Conservation (phyloP, 1,140 invertebrate genomes). For the Penaeus japonicus region DNA sequence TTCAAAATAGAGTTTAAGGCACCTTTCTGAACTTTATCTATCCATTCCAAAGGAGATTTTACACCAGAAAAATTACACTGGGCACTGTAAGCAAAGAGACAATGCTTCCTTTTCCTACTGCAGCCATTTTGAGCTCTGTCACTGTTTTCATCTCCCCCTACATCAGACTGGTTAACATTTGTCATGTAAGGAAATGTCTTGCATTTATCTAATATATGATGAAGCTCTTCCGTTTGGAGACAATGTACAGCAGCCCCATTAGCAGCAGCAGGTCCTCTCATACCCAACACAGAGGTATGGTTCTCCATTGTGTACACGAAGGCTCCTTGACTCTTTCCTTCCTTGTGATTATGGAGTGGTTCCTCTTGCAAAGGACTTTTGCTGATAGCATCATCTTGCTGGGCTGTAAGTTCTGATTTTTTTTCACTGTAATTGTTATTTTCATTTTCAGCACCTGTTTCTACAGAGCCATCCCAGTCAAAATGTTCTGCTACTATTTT, state of each 20-base stretch:
- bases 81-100: conserved; percentile 86
- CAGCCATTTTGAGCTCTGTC: background rate
- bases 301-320: conserved; percentile 89
- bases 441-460: background rate
- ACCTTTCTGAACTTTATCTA: conserved; percentile 73
- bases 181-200: too few species aligned
- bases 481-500: conserved; percentile 88
- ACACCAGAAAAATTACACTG: conserved; percentile 94
- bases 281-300: conserved; percentile 93
- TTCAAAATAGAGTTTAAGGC: conserved; percentile 64
- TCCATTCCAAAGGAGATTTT: conserved; percentile 84
- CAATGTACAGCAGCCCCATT: conserved; percentile 17
- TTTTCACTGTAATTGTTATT: too few species aligned
- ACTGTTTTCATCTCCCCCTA: background rate
- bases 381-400: background rate
- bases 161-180: background rate
- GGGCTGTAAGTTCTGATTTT: too few species aligned
- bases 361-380: background rate
- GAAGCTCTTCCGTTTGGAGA: background rate
- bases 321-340: conserved; percentile 65
- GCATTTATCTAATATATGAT: background rate
- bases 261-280: conserved; percentile 72
- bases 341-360: background rate
- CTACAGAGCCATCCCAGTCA: conserved; percentile 65
- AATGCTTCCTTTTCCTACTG: conserved; percentile 62